Evolutionary conservation across 2,888 invertebrate genomes (phyloP), one percentile per base, ranked within the genome.

Genomic region (Agrochola circellaris): DNA sequence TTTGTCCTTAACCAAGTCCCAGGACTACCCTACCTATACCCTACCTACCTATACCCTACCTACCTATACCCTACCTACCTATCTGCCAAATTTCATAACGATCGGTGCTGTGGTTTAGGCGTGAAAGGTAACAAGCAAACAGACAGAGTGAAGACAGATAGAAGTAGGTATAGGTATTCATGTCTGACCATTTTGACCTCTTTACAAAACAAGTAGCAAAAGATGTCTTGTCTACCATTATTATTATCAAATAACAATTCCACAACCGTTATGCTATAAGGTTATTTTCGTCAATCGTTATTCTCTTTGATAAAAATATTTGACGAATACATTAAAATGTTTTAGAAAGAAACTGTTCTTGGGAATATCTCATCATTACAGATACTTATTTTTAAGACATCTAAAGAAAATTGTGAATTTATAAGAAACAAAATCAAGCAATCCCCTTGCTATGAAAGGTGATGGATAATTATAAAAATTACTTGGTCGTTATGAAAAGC

Each of bases 141-240:
- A 42, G 15, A n/a, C n/a, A 26, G 26, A 26, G 1, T 42, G 42
- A 42, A 42, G 26, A 26, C 11, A 66, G 11, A 65, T 23, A 11
- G 15, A 67, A 34, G 6, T 42, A 45, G 30, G 9, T 30, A 34
- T 34, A 51, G 30, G 30, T 30, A 51, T 30, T 0, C 2, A 23
- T 60, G 2, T 42, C 38, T 68, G 48, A 67, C 60, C 56, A 64
- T 42, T 38, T 81, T 81, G 79, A 80, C 69, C 77, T 76, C 56
- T 69, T 76, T 56, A 69, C 20, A 17, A 69, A 79, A 70, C 65
- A 69, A 70, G 77, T 76, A 66, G 60, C 30, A 60, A 54, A 82
- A 69, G 54, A 69, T 79, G 68, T 80, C 82, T 79, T 69, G 62
- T 66, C 45, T 45, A 54, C 60, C 30, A 51, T 76, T 73, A 54